These are phyloP conservation scores for Megaustenia siamemsis DNA, from an alignment of 2,888 invertebrate species.

Conservation along the genomic window DNA sequence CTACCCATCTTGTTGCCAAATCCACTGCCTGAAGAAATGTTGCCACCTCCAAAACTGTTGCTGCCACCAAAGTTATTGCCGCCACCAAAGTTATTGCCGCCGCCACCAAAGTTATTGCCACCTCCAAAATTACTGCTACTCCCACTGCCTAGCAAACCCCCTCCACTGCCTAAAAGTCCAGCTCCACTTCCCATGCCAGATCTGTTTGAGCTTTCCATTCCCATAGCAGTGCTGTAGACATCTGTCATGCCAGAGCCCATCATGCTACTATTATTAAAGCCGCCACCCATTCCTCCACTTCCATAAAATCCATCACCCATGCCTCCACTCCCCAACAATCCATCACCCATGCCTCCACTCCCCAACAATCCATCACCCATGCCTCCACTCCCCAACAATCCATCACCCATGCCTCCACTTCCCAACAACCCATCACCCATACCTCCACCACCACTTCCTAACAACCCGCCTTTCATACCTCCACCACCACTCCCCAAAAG, in stretches of 20 bases:
- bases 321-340: conserved; percentile 31
- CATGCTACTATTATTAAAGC: conserved; percentile 29
- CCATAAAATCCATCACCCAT: background rate
- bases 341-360: conserved; percentile 29
- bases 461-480: background rate
- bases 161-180: conserved; percentile 29
- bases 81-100: conserved; percentile 16
- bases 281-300: conserved; percentile 30
- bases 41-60: conserved; percentile 10
- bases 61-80: background rate
- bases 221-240: conserved; percentile 35
- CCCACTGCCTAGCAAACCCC: background rate
- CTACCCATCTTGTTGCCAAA: conserved; percentile 30
- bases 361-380: background rate
- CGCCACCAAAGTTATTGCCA: conserved; percentile 6
- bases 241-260: conserved; percentile 10
- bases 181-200: conserved; percentile 33
- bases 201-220: conserved; percentile 33
- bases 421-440: conserved; percentile 39
- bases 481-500: conserved; percentile 29
- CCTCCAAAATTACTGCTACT: background rate
- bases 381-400: conserved; percentile 22
- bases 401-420: conserved; percentile 13
- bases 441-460: conserved; percentile 30
- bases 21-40: background rate